Evolutionary conservation across 2,888 invertebrate species (phyloP).

Genomic region (Polymixis flavicincta): DNA sequence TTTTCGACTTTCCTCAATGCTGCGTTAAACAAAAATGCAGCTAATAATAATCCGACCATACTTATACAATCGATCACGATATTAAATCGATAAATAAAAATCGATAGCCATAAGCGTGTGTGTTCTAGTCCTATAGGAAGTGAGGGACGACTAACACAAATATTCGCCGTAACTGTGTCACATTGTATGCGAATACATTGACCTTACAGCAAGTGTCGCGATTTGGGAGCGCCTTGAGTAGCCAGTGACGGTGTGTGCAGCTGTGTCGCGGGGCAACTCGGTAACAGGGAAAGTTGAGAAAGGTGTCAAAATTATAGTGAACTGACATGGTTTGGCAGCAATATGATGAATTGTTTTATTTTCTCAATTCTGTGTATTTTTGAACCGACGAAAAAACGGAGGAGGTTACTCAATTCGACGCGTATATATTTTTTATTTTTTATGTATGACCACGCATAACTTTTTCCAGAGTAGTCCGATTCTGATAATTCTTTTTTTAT

Average conservation of each 20-base stretch:
- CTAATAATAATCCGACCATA: not conserved
- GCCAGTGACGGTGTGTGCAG: conserved; percentile 48
- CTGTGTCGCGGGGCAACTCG: conserved; percentile 41
- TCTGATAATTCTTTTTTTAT: no score
- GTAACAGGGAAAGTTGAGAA: conserved; percentile 11
- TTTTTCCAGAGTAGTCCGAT: no score
- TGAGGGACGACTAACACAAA: conserved; percentile 74
- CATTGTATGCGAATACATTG: conserved; percentile 79
- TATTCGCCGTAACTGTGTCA: conserved; percentile 75
- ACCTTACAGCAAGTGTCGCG: conserved; percentile 77
- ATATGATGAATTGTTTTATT: not conserved
- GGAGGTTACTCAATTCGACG: no score
- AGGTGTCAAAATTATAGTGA: not conserved
- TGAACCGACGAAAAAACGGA: no score
- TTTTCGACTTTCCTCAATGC: not conserved
- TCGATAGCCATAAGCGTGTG: conserved; percentile 25
- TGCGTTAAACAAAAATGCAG: not conserved
- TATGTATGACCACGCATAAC: no score
- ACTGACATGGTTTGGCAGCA: not conserved
- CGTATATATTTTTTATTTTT: no score
- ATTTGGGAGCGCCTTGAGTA: conserved; percentile 66
- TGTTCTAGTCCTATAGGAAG: conserved; percentile 61
- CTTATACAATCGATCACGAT: not conserved
- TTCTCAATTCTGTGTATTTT: not conserved
- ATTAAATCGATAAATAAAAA: conserved; percentile 18